Evolutionary conservation across 2,113 vertebrate species (phyloP).

Genomic region (Chrysemys picta): DNA sequence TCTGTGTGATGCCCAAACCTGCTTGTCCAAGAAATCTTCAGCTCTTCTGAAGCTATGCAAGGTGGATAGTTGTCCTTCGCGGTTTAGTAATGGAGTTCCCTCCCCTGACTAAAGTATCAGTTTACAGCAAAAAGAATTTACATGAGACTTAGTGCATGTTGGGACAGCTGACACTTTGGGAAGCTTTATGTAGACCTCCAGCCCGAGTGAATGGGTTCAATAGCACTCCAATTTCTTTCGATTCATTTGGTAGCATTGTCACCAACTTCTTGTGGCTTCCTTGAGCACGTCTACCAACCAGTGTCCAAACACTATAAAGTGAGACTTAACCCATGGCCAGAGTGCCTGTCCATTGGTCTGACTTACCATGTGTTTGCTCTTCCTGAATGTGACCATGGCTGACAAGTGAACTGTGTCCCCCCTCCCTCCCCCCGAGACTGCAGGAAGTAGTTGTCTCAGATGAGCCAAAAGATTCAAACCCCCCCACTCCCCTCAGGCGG

Average conservation of each 20-base stretch:
- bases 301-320: background rate
- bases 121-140: background rate
- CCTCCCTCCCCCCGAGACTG: no score
- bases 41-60: background rate
- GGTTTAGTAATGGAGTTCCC: background rate
- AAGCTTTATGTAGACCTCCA: background rate
- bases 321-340: background rate
- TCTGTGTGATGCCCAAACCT: background rate
- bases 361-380: background rate
- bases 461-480: background rate
- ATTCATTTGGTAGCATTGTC: background rate
- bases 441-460: background rate
- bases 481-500: rapidly evolving
- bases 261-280: background rate
- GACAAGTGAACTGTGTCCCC: background rate
- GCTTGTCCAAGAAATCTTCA: background rate
- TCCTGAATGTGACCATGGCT: background rate
- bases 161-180: background rate
- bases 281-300: background rate
- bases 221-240: background rate
- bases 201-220: background rate
- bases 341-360: background rate
- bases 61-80: background rate
- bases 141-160: background rate
- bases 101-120: background rate